These are phyloP conservation scores for Polyploca ridens DNA, from an alignment of 2,888 invertebrate species.

Conservation along the genomic window DNA sequence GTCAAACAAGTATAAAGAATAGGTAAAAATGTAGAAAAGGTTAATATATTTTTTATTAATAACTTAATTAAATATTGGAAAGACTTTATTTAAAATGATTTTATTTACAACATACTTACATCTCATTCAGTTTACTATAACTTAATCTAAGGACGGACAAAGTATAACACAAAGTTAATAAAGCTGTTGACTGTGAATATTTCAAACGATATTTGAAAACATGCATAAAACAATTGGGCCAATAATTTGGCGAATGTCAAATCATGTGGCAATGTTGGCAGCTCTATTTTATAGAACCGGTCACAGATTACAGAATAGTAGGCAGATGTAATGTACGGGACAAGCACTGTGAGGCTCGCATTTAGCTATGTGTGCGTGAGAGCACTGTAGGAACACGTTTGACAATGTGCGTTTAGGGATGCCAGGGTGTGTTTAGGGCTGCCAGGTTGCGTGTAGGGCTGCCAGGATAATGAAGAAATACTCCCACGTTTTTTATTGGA, in stretches of 20 bases:
- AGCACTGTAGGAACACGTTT: too few species aligned
- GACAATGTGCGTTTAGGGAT: too few species aligned
- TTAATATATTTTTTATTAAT: constrained; percentile 1
- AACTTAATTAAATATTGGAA: constrained; percentile 2
- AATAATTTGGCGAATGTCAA: neutral
- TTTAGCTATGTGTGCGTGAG: too few species aligned
- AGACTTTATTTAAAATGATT: neutral
- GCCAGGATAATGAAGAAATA: too few species aligned
- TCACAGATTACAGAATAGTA: too few species aligned
- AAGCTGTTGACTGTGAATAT: neutral
- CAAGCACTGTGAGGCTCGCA: too few species aligned
- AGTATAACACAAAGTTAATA: constrained; percentile 3
- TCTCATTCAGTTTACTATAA: neutral
- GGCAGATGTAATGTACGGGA: too few species aligned
- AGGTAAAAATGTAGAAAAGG: neutral
- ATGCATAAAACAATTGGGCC: constrained; percentile 18
- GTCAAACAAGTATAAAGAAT: constrained; percentile 14
- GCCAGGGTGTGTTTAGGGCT: too few species aligned
- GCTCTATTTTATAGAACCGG: neutral
- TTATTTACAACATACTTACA: neutral
- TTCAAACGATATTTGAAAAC: constrained; percentile 13
- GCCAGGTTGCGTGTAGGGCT: too few species aligned
- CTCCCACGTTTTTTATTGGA: too few species aligned
- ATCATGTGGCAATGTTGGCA: neutral
- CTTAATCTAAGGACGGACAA: constrained; percentile 12